Evolutionary conservation across 2,113 vertebrate species (phyloP).

Genomic region (Gorsachius goisagi): DNA sequence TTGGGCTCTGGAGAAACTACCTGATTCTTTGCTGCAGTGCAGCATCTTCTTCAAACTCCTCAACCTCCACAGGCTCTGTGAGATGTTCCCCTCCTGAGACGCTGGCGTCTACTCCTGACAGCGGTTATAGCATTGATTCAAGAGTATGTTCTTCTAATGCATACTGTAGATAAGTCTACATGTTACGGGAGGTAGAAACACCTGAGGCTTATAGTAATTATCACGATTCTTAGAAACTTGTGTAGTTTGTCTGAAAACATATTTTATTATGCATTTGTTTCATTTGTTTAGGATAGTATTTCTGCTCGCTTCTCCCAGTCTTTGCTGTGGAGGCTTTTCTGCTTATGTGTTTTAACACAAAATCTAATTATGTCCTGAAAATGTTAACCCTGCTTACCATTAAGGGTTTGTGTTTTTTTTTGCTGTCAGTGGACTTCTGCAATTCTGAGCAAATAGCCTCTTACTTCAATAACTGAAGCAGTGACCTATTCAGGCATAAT

Average conservation of each 20-base stretch:
- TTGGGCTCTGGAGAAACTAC: slow-evolving; percentile 98
- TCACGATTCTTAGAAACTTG: neutral
- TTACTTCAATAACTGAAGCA: neutral
- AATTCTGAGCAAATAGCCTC: neutral
- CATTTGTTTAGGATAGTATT: neutral
- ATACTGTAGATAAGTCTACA: neutral
- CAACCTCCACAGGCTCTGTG: slow-evolving; percentile 87
- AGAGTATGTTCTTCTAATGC: slow-evolving; percentile 77
- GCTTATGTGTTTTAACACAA: neutral
- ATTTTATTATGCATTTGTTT: neutral
- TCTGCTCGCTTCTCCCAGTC: fast-evolving
- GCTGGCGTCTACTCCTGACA: slow-evolving; percentile 97
- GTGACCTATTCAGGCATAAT: neutral
- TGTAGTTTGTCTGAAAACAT: neutral
- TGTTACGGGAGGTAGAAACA: neutral
- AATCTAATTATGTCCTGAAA: neutral
- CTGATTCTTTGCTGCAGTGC: slow-evolving; percentile 98
- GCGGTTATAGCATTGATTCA: slow-evolving; percentile 94
- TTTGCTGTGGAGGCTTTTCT: neutral
- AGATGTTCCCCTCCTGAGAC: slow-evolving; percentile 97
- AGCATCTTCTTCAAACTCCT: slow-evolving; percentile 77
- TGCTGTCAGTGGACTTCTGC: neutral
- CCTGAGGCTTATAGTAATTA: neutral
- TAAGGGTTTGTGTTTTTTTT: neutral
- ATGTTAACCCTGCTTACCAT: neutral